phyloP scores from a whole-genome alignment of 30 jellyfish, hydroid and myxozoan species.

The Aurelia aurita complex sp. Pacific region DNA sequence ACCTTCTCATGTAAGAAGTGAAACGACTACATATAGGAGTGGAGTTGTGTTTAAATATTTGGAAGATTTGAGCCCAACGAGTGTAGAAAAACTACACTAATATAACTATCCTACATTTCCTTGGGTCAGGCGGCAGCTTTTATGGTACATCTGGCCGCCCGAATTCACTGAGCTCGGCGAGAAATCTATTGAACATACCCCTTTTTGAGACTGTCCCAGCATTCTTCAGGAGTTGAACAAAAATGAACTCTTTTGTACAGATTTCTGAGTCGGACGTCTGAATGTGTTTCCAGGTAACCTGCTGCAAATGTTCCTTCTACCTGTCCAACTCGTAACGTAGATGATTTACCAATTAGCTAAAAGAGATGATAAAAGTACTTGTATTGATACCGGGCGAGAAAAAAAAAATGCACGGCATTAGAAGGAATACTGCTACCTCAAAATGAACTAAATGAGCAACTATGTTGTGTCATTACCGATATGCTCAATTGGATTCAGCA shows the following conservation, averaged over 20 bases:
- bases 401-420: not conserved
- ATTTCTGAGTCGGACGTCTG: slow-evolving; percentile 5
- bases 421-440: not conserved
- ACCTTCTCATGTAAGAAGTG: too few species aligned
- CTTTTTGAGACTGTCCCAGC: not conserved
- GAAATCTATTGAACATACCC: slow-evolving; percentile 9
- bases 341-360: slow-evolving; percentile 10
- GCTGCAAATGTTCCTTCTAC: not conserved
- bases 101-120: too few species aligned
- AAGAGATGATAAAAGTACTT: not conserved
- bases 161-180: too few species aligned
- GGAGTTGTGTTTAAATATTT: too few species aligned
- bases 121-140: too few species aligned
- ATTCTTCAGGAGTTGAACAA: not conserved
- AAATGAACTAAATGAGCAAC: not conserved
- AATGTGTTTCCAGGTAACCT: not conserved
- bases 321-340: not conserved
- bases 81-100: too few species aligned
- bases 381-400: not conserved
- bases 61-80: too few species aligned
- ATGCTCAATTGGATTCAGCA: too few species aligned
- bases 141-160: too few species aligned
- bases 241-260: not conserved
- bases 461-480: too few species aligned
- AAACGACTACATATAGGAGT: too few species aligned